phyloP scores from a whole-genome alignment of 2,797 vertebrate genomes.

The Cyprinodon diabolis region DNA sequence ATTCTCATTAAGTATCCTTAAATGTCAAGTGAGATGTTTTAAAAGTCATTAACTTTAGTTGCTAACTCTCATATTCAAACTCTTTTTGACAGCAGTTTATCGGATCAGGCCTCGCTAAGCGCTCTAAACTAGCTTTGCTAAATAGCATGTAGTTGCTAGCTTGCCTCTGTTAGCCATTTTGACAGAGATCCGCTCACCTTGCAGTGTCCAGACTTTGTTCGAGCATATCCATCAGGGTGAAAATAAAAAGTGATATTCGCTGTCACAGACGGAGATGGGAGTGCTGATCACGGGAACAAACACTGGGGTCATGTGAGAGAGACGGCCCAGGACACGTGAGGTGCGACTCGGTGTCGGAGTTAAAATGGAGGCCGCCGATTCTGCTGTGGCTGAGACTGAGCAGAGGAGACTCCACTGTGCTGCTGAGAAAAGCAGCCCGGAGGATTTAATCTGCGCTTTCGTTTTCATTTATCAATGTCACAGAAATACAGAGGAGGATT shows the following conservation, averaged over 20 bases:
- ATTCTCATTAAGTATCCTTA: background rate
- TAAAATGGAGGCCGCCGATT: slow-evolving; percentile 76
- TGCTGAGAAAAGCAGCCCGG: slow-evolving; percentile 8
- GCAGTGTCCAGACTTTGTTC: slow-evolving; percentile 87
- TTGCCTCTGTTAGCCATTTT: slow-evolving; percentile 65
- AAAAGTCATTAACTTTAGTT: background rate
- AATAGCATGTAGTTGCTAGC: slow-evolving; percentile 67
- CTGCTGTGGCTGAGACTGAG: slow-evolving; percentile 25
- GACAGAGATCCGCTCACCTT: slow-evolving; percentile 77
- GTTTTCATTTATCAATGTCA: background rate
- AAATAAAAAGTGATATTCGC: slow-evolving; percentile 73
- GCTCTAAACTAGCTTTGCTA: slow-evolving; percentile 51
- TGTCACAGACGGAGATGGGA: slow-evolving; percentile 76
- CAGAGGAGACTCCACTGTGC: slow-evolving; percentile 30
- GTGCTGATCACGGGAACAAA: slow-evolving; percentile 95
- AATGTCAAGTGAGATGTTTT: background rate
- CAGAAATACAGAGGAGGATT: too few species aligned
- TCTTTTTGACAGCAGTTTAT: slow-evolving; percentile 34
- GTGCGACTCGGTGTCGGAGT: slow-evolving; percentile 73
- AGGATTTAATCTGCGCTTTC: background rate
- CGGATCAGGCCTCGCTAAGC: slow-evolving; percentile 61
- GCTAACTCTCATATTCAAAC: slow-evolving; percentile 12
- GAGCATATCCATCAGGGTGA: slow-evolving; percentile 88
- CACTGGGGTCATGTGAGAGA: slow-evolving; percentile 94
- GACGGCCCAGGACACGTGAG: slow-evolving; percentile 84